Conservation (phyloP, 1,140 invertebrate species). For the Saccostrea glomerata region DNA sequence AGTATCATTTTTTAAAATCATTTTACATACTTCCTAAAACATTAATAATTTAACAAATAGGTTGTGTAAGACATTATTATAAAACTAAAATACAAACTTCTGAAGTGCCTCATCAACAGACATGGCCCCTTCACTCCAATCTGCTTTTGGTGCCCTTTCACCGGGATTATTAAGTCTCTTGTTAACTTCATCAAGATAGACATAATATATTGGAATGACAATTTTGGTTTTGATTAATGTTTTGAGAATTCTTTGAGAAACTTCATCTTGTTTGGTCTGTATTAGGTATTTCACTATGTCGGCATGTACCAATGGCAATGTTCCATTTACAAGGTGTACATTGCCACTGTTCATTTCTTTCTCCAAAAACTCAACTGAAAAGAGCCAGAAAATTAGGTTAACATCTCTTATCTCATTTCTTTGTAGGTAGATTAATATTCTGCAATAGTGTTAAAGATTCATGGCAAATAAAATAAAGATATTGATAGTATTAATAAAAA, state of each 20-base stretch:
- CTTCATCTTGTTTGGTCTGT: background rate
- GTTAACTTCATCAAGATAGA: background rate
- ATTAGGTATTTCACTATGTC: constrained; percentile 3
- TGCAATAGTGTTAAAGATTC: too few species aligned
- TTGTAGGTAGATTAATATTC: too few species aligned
- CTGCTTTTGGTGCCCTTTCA: background rate
- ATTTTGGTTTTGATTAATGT: background rate
- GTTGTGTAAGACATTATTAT: too few species aligned
- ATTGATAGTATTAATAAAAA: too few species aligned
- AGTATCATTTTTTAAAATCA: too few species aligned
- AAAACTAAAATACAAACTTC: background rate
- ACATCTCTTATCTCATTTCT: too few species aligned
- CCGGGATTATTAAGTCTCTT: background rate
- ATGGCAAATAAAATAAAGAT: too few species aligned
- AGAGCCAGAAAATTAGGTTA: background rate
- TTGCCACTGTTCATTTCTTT: constrained; percentile 13
- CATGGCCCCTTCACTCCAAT: background rate
- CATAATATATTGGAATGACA: constrained; percentile 23
- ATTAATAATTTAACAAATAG: too few species aligned
- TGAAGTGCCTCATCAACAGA: constrained; percentile 16
- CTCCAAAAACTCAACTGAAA: constrained; percentile 13
- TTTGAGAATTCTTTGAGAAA: constrained; percentile 9
- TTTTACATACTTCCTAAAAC: too few species aligned
- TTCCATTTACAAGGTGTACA: background rate
- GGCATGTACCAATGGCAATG: background rate